These are phyloP conservation scores for Peromyscus polionotus DNA, from an alignment of 2,113 vertebrate species.

Conservation along the genomic window DNA sequence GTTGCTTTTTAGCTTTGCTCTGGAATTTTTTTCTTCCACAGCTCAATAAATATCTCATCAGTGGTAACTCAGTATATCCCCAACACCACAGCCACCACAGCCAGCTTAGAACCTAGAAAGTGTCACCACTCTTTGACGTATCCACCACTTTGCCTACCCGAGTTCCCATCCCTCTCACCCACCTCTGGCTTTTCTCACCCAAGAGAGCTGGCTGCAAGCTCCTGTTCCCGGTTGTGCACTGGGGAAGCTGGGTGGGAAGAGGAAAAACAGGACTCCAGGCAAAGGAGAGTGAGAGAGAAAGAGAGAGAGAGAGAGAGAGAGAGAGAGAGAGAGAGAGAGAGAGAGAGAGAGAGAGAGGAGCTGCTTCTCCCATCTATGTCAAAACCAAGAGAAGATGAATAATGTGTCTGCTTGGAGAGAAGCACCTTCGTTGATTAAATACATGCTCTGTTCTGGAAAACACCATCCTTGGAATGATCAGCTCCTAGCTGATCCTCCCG, in stretches of 20 bases:
- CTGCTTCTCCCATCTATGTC: background rate
- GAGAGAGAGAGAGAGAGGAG: background rate
- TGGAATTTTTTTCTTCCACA: slow-evolving; percentile 28
- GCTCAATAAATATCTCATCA: slow-evolving; percentile 55
- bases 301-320: no score
- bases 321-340: no score
- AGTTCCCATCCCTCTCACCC: background rate
- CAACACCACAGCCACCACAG: background rate
- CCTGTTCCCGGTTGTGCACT: background rate
- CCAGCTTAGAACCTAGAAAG: slow-evolving; percentile 16
- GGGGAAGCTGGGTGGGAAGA: background rate
- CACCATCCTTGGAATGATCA: background rate
- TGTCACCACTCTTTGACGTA: background rate
- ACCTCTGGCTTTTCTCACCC: slow-evolving; percentile 34
- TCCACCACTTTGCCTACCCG: background rate
- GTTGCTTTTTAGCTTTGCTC: slow-evolving; percentile 17
- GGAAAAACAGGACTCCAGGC: background rate
- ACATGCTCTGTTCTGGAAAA: slow-evolving; percentile 11
- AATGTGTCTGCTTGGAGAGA: background rate
- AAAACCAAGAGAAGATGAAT: background rate
- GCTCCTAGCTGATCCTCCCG: background rate
- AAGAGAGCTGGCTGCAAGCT: background rate
- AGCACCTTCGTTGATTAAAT: slow-evolving; percentile 30
- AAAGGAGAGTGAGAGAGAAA: background rate
- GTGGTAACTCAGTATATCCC: slow-evolving; percentile 4